Evolutionary conservation across 1,140 invertebrate genomes (phyloP).

Genomic region (Drosophila takahashii): DNA sequence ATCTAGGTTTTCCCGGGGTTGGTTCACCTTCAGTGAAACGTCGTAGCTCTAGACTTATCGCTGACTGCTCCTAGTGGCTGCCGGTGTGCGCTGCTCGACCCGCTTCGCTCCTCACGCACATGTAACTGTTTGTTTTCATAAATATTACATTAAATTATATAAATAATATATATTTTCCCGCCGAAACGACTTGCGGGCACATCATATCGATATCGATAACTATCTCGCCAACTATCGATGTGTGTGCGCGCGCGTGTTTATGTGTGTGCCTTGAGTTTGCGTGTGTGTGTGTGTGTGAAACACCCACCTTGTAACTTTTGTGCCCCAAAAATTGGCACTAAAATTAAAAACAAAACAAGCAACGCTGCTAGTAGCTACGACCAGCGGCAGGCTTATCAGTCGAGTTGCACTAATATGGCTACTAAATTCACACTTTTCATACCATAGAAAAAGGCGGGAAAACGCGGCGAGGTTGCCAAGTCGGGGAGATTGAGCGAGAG

Average conservation of each 20-base stretch:
- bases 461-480: constrained; percentile 25
- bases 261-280: not conserved
- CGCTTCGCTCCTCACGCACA: constrained; percentile 9
- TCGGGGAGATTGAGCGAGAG: not conserved
- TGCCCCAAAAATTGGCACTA: not conserved
- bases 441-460: constrained; percentile 57
- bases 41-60: not conserved
- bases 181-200: not conserved
- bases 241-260: not conserved
- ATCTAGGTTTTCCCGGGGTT: too few species aligned
- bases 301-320: not conserved
- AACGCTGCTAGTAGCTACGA: not conserved
- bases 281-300: not conserved
- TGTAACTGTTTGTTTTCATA: not conserved
- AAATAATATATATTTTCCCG: constrained; percentile 2
- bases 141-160: not conserved
- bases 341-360: not conserved
- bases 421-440: too few species aligned
- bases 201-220: not conserved
- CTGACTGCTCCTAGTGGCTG: constrained; percentile 14
- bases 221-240: not conserved
- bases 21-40: not conserved
- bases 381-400: not conserved
- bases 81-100: constrained; percentile 4
- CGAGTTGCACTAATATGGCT: not conserved